Evolutionary conservation across 2,888 invertebrate genomes (phyloP), one percentile per base, ranked within the genome.

Genomic region (Lissocephala sabroskyi): DNA sequence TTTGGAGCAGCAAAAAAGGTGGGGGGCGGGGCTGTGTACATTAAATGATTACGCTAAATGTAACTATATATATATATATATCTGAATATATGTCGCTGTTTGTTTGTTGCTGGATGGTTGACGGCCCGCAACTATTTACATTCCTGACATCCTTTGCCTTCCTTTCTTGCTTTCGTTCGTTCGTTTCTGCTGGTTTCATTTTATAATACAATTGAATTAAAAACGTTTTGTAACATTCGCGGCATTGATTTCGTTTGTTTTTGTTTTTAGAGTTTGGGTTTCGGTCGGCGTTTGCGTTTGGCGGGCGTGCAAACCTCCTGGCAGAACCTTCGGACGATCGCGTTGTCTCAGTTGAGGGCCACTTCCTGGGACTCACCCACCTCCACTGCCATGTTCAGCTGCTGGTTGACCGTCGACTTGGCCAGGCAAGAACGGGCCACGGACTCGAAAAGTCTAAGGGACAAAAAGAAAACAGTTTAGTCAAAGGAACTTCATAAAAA

Each of bases 351-450:
- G 63, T 73, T 73, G 36, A 73, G 70, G 29, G 81, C 84, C 55
- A 82, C 83, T 54, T 85, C 85, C 60, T 83, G 83, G 47, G 74
- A 79, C 56, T 85, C 85, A 26, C 78, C 73, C 43, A 71, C 80
- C 62, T 82, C 81, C 36, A 68, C 60, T 41, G 82, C 75, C 66
- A 82, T 84, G 48, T 82, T 79, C 50, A 82, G 70, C 65, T 84
- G 85, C 54, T 84, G 83, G 36, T 79, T 82, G 47, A 84, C 88
- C 65, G 88, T 88, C 70, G 92, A 89, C 85, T 94, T 94, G 79
- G 93, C 93, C 90, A 96, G 95, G 86, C 97, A 98, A 0, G 97
- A 97, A 56, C 96, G 90, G 16, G 98, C 98, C 60, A 98, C 97
- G 1, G 96, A 97, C 81, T 97, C 97, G 85, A 97, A 97, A 79